Evolutionary conservation across 2,797 vertebrate genomes (phyloP), one percentile per base, ranked within the genome.

Genomic region (Yasuhikotakia modesta): DNA sequence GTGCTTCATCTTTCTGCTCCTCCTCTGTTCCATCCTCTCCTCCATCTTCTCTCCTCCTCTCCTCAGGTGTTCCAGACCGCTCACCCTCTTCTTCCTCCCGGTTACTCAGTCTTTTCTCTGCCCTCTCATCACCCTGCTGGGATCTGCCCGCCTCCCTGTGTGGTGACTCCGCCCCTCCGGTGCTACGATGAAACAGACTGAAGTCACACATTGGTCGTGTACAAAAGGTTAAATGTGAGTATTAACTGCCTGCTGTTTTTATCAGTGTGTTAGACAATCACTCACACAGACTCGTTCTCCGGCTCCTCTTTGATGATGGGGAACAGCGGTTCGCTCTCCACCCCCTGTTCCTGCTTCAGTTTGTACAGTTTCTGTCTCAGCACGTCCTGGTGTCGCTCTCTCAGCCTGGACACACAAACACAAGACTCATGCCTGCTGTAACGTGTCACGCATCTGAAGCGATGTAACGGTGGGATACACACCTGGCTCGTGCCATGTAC

Each of bases 331-430:
- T 96, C 96, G 0, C 96, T 99, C 86, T 98, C 96, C 81, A 99
- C 97, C 0, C 97, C 97, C 83, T 99, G 98, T 85, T 99, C 98
- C 90, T 98, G 97, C 85, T 99, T 99, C 85, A 99, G 87, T 79
- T 98, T 98, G 89, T 96, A 99, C 57, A 99, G 92, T 81, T 99
- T 99, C 91, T 98, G 98, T 2, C 97, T 94, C 84, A 99, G 89
- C 67, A 99, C 96, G 0, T 98, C 98, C 90, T 99, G 98, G 87
- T 99, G 98, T 22, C 98, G 92, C 87, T 99, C 98, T 7, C 98
- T 92, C 80, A 99, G 79, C 89, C 97, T 99, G 86, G 0, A 72
- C 0, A 65, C 43, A 73, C 53, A n/a, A n/a, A 61, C 27, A 78
- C 32, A 27, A 45, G 4, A 8, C 35, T 8, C 8, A 10, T 8